Percentiles rank a stretch among this genome's conserved stretches.
Conservation (phyloP, 2,888 invertebrate species). For the Acrocera orbiculus region DNA sequence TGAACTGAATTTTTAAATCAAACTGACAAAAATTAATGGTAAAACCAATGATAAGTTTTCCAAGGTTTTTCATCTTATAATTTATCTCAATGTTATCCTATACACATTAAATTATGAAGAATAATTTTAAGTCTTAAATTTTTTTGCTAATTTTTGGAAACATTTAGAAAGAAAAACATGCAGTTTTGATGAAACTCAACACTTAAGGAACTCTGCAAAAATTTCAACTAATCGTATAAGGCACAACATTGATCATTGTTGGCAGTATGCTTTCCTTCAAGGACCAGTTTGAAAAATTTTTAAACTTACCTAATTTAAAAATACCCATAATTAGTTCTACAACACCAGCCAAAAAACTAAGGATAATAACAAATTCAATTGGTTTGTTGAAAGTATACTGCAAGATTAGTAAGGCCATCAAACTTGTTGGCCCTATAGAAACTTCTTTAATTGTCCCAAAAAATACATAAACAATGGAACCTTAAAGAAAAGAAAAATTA, state of each 20-base stretch:
- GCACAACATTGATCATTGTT: too few relatives aligned
- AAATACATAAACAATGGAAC: constrained; percentile 70
- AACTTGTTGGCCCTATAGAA: constrained; percentile 81
- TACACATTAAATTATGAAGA: too few relatives aligned
- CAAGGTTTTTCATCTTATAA: too few relatives aligned
- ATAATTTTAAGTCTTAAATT: neutral
- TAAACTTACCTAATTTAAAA: constrained; percentile 50
- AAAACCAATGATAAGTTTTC: too few relatives aligned
- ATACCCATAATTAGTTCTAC: constrained; percentile 66
- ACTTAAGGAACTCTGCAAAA: too few relatives aligned
- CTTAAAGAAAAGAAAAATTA: constrained; percentile 21
- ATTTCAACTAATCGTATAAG: too few relatives aligned
- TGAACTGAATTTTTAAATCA: too few relatives aligned
- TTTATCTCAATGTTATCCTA: too few relatives aligned
- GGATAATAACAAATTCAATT: constrained; percentile 51
- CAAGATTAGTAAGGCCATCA: constrained; percentile 73
- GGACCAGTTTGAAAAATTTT: neutral
- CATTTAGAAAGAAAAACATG: neutral
- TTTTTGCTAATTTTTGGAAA: neutral
- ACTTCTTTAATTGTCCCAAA: constrained; percentile 79
- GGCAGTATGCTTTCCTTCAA: too few relatives aligned
- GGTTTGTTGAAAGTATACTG: constrained; percentile 54
- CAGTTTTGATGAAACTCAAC: too few relatives aligned
- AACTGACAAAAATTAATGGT: too few relatives aligned
- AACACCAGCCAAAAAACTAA: constrained; percentile 60